These are phyloP conservation scores for Dermochelys coriacea DNA, from an alignment of 2,797 vertebrate species.

Conservation along the genomic window DNA sequence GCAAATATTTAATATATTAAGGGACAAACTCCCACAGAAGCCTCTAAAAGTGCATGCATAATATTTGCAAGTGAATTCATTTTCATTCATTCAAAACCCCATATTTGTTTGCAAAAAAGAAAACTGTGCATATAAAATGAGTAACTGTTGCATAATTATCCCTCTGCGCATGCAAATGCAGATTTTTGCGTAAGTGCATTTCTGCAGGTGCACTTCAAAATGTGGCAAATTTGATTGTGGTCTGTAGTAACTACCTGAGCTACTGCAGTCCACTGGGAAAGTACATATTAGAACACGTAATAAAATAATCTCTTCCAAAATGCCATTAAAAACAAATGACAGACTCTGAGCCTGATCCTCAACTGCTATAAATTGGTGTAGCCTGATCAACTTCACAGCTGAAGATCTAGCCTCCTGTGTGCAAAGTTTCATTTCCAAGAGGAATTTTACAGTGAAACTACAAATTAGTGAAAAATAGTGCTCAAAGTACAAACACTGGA, in stretches of 20 bases:
- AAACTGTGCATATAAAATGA: slow-evolving; percentile 22
- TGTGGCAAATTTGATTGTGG: slow-evolving; percentile 54
- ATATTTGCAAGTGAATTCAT: background rate
- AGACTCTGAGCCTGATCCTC: slow-evolving; percentile 64
- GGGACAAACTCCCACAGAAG: background rate
- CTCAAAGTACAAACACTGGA: slow-evolving; percentile 29
- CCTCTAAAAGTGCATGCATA: slow-evolving; percentile 16
- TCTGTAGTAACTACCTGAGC: slow-evolving; percentile 68
- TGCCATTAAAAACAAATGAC: slow-evolving; percentile 67
- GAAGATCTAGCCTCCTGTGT: background rate
- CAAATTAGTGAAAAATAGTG: slow-evolving; percentile 39
- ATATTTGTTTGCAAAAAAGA: slow-evolving; percentile 26
- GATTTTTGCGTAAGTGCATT: slow-evolving; percentile 7
- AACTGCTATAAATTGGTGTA: slow-evolving; percentile 65
- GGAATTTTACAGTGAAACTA: slow-evolving; percentile 51
- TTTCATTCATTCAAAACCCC: background rate
- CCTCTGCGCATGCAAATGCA: slow-evolving; percentile 40
- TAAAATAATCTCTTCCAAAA: slow-evolving; percentile 73
- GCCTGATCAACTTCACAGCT: slow-evolving; percentile 14
- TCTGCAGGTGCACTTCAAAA: slow-evolving; percentile 55
- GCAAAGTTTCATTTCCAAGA: slow-evolving; percentile 37
- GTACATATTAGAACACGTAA: slow-evolving; percentile 59
- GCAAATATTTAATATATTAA: slow-evolving; percentile 8
- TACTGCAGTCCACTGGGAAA: slow-evolving; percentile 55
- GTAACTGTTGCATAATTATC: slow-evolving; percentile 17